These are phyloP conservation scores for Marcusenius ussheri DNA, from an alignment of 2,113 vertebrate species.

Conservation along the genomic window DNA sequence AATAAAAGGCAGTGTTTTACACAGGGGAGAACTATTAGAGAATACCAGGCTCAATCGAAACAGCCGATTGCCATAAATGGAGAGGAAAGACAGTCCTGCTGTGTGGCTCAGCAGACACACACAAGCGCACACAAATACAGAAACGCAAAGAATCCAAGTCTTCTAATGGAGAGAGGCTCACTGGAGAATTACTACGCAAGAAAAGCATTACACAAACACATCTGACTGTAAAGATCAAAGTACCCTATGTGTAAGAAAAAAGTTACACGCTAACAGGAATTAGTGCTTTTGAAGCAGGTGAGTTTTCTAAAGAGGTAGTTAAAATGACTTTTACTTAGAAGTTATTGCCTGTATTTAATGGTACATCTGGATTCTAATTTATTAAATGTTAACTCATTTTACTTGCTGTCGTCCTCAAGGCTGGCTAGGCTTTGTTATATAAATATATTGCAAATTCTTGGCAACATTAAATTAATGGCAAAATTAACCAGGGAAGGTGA, in stretches of 20 bases:
- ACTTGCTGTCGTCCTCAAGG: not conserved
- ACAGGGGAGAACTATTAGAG: not conserved
- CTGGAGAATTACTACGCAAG: constrained; percentile 14
- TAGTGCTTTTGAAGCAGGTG: not conserved
- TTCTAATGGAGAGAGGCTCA: constrained; percentile 44
- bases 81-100: constrained; percentile 56
- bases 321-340: not conserved
- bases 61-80: constrained; percentile 63
- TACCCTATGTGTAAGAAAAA: not conserved
- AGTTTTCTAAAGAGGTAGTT: constrained; percentile 1
- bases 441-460: not conserved
- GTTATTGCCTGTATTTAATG: not conserved
- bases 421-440: not conserved
- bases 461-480: not conserved
- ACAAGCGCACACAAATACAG: constrained; percentile 4
- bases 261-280: not conserved
- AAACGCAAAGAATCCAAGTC: constrained; percentile 38
- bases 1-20: not conserved
- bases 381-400: not conserved
- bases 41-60: constrained; percentile 20
- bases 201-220: not conserved
- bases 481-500: not conserved
- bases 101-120: constrained; percentile 44
- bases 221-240: not conserved
- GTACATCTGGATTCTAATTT: not conserved